A percentile compares a stretch with the other conserved stretches of the same genome.
Evolutionary conservation across 2,113 vertebrate species (phyloP).

Genomic region (Pollachius pollachius): DNA sequence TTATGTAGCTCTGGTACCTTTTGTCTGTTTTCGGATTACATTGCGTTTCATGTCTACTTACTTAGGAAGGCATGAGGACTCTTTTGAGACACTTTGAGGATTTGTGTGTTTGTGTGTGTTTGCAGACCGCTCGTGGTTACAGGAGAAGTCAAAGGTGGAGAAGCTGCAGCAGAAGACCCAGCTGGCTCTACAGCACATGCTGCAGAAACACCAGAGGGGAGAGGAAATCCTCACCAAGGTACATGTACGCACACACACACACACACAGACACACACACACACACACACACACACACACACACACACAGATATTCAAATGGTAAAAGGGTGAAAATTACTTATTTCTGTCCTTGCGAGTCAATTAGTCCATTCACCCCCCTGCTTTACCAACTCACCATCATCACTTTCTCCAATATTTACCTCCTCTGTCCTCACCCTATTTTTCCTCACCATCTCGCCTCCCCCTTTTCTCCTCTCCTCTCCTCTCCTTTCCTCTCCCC

Average conservation of each 20-base stretch:
- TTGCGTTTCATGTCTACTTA: too few relatives aligned
- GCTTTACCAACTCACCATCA: too few relatives aligned
- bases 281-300: background rate
- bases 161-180: constrained; percentile 92
- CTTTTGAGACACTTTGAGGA: too few relatives aligned
- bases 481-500: background rate
- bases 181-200: constrained; percentile 86
- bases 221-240: constrained; percentile 89
- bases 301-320: background rate
- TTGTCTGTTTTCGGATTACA: too few relatives aligned
- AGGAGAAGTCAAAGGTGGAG: constrained; percentile 91
- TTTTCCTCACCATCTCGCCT: background rate
- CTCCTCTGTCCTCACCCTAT: too few relatives aligned
- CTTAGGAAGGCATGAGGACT: too few relatives aligned
- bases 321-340: background rate
- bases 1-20: too few relatives aligned
- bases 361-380: too few relatives aligned
- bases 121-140: constrained; percentile 90
- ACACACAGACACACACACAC: background rate
- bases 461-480: background rate
- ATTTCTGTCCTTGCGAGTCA: background rate
- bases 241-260: background rate
- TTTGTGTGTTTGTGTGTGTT: constrained; percentile 11
- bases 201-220: constrained; percentile 91
- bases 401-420: too few relatives aligned